Percentiles rank a stretch among this genome's conserved stretches.
phyloP scores from a whole-genome alignment of 2,888 invertebrate species.

The Hybos culiciformis region DNA sequence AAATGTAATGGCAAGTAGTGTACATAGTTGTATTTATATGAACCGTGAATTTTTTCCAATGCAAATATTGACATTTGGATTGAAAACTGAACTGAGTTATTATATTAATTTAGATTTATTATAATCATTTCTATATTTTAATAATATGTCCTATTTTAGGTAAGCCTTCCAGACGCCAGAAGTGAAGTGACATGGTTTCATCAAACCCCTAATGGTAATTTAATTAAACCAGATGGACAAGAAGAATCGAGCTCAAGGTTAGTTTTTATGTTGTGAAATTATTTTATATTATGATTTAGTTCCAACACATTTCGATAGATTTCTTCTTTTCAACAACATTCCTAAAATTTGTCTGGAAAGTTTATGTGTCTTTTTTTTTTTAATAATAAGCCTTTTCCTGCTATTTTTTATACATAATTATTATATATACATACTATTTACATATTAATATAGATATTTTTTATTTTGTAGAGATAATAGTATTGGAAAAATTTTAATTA shows the following conservation, averaged over 20 bases:
- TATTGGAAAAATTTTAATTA: conserved; percentile 53
- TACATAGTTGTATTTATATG: no score
- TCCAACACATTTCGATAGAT: background rate
- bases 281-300: background rate
- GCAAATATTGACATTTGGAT: no score
- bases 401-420: background rate
- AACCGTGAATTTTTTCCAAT: no score
- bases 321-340: background rate
- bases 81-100: no score
- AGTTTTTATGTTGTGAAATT: conserved; percentile 26
- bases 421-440: background rate
- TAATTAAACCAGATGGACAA: conserved; percentile 11
- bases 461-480: conserved; percentile 46
- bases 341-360: no score
- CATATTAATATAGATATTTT: background rate
- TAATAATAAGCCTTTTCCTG: background rate
- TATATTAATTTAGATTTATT: no score
- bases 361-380: conserved; percentile 8
- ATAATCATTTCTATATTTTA: no score
- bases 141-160: no score
- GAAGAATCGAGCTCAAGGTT: conserved; percentile 28
- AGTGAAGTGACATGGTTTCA: conserved; percentile 59
- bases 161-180: conserved; percentile 57
- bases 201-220: conserved; percentile 41
- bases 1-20: no score